Conservation (phyloP, 2,888 invertebrate species). For the Xylota segnis region DNA sequence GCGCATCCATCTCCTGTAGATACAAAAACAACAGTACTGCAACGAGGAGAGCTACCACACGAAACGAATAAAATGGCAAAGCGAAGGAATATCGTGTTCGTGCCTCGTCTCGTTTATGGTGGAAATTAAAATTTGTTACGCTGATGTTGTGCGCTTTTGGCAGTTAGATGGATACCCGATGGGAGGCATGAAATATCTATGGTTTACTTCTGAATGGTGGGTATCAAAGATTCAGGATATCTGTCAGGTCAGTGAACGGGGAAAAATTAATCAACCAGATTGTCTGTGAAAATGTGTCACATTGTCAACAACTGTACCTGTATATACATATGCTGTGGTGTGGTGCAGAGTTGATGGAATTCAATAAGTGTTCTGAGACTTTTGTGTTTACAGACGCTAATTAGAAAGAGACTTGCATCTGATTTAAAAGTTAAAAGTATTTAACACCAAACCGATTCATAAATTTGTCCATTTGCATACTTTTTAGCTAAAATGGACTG, state of each 20-base stretch:
- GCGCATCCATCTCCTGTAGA: constrained; percentile 13
- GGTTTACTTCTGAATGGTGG: neutral
- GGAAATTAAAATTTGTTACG: constrained; percentile 24
- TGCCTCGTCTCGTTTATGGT: constrained; percentile 8
- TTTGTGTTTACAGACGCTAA: too few species aligned
- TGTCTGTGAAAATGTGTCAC: neutral
- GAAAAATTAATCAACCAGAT: constrained; percentile 7
- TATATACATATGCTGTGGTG: neutral
- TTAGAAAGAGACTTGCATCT: too few species aligned
- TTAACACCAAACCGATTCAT: too few species aligned
- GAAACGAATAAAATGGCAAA: neutral
- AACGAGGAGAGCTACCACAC: constrained; percentile 2
- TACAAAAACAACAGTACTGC: constrained; percentile 16
- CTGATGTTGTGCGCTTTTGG: neutral
- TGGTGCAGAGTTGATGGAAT: neutral
- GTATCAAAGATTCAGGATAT: neutral
- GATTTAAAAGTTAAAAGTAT: too few species aligned
- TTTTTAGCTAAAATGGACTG: too few species aligned
- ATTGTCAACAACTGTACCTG: too few species aligned
- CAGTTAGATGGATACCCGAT: constrained; percentile 2
- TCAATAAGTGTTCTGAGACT: neutral
- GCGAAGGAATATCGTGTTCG: neutral
- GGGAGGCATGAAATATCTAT: constrained; percentile 1
- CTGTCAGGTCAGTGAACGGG: neutral
- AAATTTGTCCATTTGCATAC: too few species aligned